phyloP scores from a whole-genome alignment of 2,888 invertebrate species.

The Himalopsyche japonica region DNA sequence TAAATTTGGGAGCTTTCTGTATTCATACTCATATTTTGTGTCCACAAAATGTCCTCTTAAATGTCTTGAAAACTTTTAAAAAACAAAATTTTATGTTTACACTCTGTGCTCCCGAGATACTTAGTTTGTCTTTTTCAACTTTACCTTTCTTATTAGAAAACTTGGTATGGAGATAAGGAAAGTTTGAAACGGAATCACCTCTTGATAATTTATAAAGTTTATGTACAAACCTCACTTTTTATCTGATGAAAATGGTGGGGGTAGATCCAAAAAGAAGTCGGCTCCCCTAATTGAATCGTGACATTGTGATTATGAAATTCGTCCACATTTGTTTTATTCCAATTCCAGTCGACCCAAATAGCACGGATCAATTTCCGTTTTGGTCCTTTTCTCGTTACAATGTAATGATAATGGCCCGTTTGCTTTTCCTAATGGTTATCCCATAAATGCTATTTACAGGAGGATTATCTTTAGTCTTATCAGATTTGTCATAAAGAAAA shows the following conservation, averaged over 20 bases:
- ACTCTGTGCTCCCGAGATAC: background rate
- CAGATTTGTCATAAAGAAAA: background rate
- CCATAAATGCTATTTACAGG: background rate
- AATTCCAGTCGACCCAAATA: background rate
- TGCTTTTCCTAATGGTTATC: background rate
- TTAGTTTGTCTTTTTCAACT: background rate
- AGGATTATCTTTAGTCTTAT: background rate
- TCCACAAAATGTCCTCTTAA: background rate
- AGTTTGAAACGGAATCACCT: conserved; percentile 32
- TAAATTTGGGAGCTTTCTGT: too few species aligned
- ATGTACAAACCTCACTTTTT: background rate
- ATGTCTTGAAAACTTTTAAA: background rate
- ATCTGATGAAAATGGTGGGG: background rate
- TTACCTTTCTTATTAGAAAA: background rate
- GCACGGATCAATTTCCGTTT: background rate
- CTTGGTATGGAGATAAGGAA: background rate
- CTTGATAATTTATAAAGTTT: conserved; percentile 11
- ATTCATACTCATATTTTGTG: background rate
- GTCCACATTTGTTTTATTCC: background rate
- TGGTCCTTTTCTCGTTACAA: background rate
- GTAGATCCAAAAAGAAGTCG: background rate
- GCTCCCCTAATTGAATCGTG: background rate
- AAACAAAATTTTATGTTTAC: background rate
- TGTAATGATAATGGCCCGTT: background rate
- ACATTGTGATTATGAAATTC: background rate